These are phyloP conservation scores for Euclidia mi DNA, from an alignment of 2,888 invertebrate species.

Conservation along the genomic window DNA sequence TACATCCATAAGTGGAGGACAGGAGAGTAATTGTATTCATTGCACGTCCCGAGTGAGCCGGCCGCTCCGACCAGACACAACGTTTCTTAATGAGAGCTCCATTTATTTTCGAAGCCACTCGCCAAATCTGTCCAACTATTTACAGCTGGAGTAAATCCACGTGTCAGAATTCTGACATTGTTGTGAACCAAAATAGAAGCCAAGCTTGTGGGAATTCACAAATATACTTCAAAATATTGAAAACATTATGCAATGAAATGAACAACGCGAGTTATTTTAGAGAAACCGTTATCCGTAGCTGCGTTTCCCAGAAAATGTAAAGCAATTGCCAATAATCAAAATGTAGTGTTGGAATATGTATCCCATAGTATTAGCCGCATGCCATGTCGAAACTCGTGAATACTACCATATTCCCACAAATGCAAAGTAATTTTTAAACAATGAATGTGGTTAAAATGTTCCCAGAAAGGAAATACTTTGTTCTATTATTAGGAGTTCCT, in stretches of 20 bases:
- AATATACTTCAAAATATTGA: conserved; percentile 54
- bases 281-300: conserved; percentile 26
- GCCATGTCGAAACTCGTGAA: not conserved
- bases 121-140: conserved; percentile 54
- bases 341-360: not conserved
- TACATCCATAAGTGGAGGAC: conserved; percentile 65
- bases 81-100: conserved; percentile 58
- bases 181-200: conserved; percentile 67
- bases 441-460: conserved; percentile 5
- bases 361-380: not conserved
- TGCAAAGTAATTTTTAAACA: not conserved
- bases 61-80: conserved; percentile 44
- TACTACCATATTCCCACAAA: not conserved
- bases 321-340: conserved; percentile 1
- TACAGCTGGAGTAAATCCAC: conserved; percentile 61
- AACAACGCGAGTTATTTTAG: conserved; percentile 29
- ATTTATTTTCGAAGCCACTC: conserved; percentile 52
- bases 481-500: conserved; percentile 56
- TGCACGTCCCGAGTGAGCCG: conserved; percentile 63
- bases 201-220: conserved; percentile 52
- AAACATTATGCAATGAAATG: conserved; percentile 45
- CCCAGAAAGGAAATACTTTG: conserved; percentile 42
- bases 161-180: conserved; percentile 65
- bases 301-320: not conserved
- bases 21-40: conserved; percentile 73